Evolutionary conservation across 1,140 invertebrate species (phyloP).

Genomic region (Orchesella cincta): DNA sequence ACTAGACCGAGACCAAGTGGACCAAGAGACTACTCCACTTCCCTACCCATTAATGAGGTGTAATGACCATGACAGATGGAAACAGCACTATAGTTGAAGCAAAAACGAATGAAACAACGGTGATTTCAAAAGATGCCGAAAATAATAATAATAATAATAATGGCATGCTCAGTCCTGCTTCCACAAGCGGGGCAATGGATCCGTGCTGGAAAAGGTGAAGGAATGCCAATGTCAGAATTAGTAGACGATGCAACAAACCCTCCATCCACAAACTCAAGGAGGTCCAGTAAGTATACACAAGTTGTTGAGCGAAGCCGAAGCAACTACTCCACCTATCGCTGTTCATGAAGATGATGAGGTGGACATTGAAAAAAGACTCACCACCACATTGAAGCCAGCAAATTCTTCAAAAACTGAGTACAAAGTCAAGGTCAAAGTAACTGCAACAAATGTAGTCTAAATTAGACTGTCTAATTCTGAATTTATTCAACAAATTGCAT

Average conservation of each 20-base stretch:
- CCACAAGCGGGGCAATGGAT: neutral
- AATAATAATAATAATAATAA: neutral
- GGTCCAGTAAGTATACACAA: neutral
- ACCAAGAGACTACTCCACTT: neutral
- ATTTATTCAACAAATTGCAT: neutral
- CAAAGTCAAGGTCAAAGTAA: neutral
- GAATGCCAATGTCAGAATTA: neutral
- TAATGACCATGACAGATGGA: neutral
- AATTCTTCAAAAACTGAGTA: neutral
- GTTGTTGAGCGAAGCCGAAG: neutral
- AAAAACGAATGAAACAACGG: neutral
- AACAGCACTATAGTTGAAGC: neutral
- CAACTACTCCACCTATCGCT: neutral
- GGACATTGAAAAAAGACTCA: neutral
- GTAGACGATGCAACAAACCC: neutral
- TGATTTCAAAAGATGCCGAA: neutral
- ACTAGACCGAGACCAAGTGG: neutral
- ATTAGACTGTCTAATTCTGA: neutral
- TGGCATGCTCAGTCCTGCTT: neutral
- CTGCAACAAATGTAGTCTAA: neutral
- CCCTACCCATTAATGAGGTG: neutral
- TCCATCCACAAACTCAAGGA: neutral
- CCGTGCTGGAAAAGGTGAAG: no score
- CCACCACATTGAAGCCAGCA: neutral
- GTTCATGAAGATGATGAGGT: neutral